Conservation (phyloP, 2,797 vertebrate genomes). For the Notamacropus eugenii region DNA sequence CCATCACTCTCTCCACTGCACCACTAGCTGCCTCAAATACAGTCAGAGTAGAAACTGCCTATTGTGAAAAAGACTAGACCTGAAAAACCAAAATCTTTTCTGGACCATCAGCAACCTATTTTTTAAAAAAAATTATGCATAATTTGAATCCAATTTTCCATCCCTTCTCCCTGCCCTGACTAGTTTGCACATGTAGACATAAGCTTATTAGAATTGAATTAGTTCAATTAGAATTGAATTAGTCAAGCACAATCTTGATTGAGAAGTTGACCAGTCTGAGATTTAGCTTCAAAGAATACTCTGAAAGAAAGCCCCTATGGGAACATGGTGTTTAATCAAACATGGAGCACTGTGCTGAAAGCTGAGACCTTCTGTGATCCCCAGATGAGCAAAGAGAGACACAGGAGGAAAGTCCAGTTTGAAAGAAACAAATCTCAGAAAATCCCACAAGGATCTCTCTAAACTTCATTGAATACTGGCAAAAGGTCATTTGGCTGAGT, state of each 20-base stretch:
- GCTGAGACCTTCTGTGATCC: neutral
- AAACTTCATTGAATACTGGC: constrained; percentile 15
- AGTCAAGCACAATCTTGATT: accelerated
- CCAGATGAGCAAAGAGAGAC: constrained; percentile 36
- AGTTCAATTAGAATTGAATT: neutral
- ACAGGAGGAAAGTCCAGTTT: constrained; percentile 42
- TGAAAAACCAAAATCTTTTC: constrained; percentile 17
- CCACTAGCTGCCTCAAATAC: neutral
- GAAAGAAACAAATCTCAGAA: constrained; percentile 44
- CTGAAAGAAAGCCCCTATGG: neutral
- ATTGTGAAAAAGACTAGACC: neutral
- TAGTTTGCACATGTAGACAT: neutral
- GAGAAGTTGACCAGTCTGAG: neutral
- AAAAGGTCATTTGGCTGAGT: constrained; percentile 17
- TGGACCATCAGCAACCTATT: neutral
- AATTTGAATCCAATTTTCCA: constrained; percentile 18
- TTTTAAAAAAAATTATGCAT: constrained; percentile 1
- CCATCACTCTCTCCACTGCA: neutral
- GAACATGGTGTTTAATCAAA: constrained; percentile 23
- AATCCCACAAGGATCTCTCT: constrained; percentile 17
- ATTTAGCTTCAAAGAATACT: neutral
- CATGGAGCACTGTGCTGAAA: constrained; percentile 35
- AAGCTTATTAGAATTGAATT: neutral
- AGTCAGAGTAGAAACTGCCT: neutral
- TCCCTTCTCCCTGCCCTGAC: neutral